Evolutionary conservation across 2,888 invertebrate genomes (phyloP).

Genomic region (Drosophila atripex): DNA sequence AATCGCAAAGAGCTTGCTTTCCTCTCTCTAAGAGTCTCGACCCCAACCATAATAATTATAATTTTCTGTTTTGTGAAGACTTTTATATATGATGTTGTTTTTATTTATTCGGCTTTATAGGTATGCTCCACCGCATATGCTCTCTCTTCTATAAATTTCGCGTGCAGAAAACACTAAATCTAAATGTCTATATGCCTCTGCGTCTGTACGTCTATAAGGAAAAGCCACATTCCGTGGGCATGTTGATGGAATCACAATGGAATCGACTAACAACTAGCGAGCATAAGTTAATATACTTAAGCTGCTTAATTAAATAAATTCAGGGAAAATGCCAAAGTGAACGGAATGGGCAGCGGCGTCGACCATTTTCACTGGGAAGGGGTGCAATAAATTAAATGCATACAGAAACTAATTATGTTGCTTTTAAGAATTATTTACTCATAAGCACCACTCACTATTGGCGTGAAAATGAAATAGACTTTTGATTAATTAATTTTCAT

Average conservation of each 20-base stretch:
- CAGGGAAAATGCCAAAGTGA: conserved; percentile 30
- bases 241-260: conserved; percentile 52
- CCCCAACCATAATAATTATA: conserved; percentile 62
- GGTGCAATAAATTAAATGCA: background rate
- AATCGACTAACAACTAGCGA: conserved; percentile 28
- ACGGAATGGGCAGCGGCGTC: conserved; percentile 11
- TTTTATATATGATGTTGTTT: conserved; percentile 37
- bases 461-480: background rate
- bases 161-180: conserved; percentile 31
- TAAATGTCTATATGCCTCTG: conserved; percentile 11
- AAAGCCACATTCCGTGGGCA: conserved; percentile 30
- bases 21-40: conserved; percentile 20
- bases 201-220: conserved; percentile 18
- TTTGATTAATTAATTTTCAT: background rate
- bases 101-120: conserved; percentile 57
- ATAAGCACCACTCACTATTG: too few species aligned
- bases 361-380: background rate
- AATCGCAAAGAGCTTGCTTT: conserved; percentile 61
- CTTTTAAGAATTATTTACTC: background rate
- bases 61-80: conserved; percentile 46
- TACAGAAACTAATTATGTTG: background rate
- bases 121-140: conserved; percentile 52
- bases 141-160: conserved; percentile 56
- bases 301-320: conserved; percentile 67
- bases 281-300: conserved; percentile 66